These are phyloP conservation scores for Hesperophylax magnus DNA, from an alignment of 1,140 invertebrate species.

Conservation along the genomic window DNA sequence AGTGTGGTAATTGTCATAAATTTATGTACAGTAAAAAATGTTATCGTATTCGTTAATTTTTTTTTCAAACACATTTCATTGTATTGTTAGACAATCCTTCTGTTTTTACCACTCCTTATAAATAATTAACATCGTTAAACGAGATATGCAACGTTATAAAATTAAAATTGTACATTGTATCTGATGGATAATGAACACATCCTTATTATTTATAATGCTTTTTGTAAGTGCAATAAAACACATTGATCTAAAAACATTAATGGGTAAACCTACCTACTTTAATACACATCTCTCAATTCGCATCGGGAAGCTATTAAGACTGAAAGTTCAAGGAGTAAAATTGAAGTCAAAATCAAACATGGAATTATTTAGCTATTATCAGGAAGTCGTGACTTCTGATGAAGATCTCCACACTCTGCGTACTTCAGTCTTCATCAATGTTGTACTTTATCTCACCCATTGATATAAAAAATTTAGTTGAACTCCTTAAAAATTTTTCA, in stretches of 20 bases:
- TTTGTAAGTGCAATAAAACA: not conserved
- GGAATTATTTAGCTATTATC: conserved; percentile 9
- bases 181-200: not conserved
- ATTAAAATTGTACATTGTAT: not conserved
- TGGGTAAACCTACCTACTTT: no score
- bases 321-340: conserved; percentile 32
- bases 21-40: no score
- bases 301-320: conserved; percentile 13
- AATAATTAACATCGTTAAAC: not conserved
- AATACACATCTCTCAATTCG: not conserved
- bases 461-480: no score
- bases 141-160: not conserved
- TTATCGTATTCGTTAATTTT: no score
- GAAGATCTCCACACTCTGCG: not conserved
- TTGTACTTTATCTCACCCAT: no score
- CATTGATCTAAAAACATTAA: not conserved
- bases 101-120: no score
- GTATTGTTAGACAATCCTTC: no score
- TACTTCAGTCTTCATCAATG: no score
- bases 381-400: conserved; percentile 20
- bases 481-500: no score
- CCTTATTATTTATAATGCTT: not conserved
- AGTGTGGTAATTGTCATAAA: no score
- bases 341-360: no score
- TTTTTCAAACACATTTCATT: no score